These are phyloP conservation scores for Cephalopachus bancanus DNA, from an alignment of 2,797 vertebrate species.

Conservation along the genomic window DNA sequence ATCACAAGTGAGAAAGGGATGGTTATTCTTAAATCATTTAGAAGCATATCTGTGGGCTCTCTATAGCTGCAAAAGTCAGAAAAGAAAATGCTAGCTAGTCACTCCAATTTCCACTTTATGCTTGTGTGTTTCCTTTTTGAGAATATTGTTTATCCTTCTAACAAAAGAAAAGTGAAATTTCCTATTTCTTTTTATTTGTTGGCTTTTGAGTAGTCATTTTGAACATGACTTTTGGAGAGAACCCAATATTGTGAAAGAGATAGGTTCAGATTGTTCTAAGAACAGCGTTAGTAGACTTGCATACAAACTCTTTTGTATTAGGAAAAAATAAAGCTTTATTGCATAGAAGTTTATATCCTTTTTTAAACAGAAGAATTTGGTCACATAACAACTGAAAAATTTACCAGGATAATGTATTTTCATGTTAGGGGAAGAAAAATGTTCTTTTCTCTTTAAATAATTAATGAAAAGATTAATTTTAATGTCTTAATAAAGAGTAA, in stretches of 20 bases:
- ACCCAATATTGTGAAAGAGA: slow-evolving; percentile 24
- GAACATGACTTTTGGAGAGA: slow-evolving; percentile 51
- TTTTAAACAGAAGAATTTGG: slow-evolving; percentile 49
- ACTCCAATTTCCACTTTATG: slow-evolving; percentile 20
- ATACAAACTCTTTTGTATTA: slow-evolving; percentile 51
- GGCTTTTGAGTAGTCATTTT: slow-evolving; percentile 61
- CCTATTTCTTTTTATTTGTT: slow-evolving; percentile 62
- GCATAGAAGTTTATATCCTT: background rate
- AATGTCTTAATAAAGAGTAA: background rate
- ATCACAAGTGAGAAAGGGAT: background rate
- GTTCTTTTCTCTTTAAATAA: slow-evolving; percentile 27
- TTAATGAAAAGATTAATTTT: slow-evolving; percentile 49
- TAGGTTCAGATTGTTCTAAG: slow-evolving; percentile 60
- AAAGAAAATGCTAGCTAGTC: background rate
- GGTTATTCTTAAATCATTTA: slow-evolving; percentile 40
- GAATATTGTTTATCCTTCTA: slow-evolving; percentile 47
- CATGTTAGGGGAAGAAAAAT: background rate
- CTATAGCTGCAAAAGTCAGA: background rate
- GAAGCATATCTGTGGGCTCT: background rate
- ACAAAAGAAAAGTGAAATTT: slow-evolving; percentile 67
- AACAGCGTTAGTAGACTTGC: slow-evolving; percentile 59
- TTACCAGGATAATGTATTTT: background rate
- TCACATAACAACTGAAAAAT: slow-evolving; percentile 23
- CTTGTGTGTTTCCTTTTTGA: background rate
- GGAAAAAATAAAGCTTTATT: slow-evolving; percentile 55